Conservation (phyloP, 2,797 vertebrate species). For the Gallinago solitaria region DNA sequence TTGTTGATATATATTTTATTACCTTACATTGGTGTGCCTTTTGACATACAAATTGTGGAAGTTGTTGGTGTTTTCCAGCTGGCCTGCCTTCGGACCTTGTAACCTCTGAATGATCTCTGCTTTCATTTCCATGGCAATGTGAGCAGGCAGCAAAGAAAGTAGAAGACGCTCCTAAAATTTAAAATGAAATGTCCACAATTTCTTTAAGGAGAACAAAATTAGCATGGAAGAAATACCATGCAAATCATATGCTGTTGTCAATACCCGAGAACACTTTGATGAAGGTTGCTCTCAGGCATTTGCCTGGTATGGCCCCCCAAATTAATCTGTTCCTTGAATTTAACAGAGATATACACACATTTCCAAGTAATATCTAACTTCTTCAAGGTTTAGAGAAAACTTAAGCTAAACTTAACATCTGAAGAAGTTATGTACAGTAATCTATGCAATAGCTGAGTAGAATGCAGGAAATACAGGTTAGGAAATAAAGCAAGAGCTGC, state of each 20-base stretch:
- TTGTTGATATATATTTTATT: not conserved
- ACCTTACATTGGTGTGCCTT: conserved; percentile 93
- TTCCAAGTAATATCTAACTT: not conserved
- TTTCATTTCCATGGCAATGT: conserved; percentile 96
- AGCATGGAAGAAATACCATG: not conserved
- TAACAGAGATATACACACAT: not conserved
- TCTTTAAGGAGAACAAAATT: not conserved
- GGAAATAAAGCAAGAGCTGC: not conserved
- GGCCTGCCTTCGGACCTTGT: conserved; percentile 92
- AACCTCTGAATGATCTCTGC: conserved; percentile 94
- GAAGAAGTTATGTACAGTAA: not conserved
- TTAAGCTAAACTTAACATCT: not conserved
- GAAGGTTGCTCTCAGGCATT: not conserved
- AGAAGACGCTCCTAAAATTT: conserved; percentile 87
- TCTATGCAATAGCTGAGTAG: not conserved
- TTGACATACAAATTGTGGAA: conserved; percentile 96
- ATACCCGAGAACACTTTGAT: not conserved
- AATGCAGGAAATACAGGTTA: not conserved
- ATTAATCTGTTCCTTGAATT: not conserved
- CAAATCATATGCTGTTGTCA: not conserved
- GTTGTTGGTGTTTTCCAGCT: conserved; percentile 95
- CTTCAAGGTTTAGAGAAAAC: not conserved
- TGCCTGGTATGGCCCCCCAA: not conserved
- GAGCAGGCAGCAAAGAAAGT: conserved; percentile 90
- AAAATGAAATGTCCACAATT: not conserved